phyloP scores from a whole-genome alignment of 2,113 vertebrate species.

The Mellivora capensis region DNA sequence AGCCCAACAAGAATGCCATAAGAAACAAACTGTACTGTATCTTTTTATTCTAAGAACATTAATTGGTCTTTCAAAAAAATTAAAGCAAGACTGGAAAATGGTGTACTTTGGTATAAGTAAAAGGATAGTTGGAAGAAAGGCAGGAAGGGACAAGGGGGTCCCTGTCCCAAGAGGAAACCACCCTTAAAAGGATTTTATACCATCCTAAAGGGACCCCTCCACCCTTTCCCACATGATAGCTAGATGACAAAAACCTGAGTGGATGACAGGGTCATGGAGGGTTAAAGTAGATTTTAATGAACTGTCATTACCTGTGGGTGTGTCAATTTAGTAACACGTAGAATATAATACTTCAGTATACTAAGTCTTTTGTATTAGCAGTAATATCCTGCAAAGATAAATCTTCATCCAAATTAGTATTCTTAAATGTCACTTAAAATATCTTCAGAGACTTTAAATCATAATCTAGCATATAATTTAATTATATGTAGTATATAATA shows the following conservation, averaged over 20 bases:
- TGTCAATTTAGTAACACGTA: neutral
- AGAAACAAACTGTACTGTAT: neutral
- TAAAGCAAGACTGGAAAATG: neutral
- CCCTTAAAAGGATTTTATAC: neutral
- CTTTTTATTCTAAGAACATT: neutral
- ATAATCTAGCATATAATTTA: neutral
- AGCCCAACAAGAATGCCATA: neutral
- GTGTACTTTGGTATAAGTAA: neutral
- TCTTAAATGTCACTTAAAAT: neutral
- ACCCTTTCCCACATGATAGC: neutral
- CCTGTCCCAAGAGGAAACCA: neutral
- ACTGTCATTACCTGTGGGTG: neutral
- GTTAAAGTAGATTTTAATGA: neutral
- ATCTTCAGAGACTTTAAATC: neutral
- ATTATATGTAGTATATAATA: neutral
- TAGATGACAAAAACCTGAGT: neutral
- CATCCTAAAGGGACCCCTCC: neutral
- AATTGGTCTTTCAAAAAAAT: neutral
- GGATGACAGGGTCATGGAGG: neutral
- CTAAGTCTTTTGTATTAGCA: neutral
- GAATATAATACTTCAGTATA: neutral
- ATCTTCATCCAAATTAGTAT: neutral
- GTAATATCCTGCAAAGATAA: neutral
- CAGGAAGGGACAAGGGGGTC: neutral
- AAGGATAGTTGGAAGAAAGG: neutral